Percentiles rank a stretch among this genome's conserved stretches.
Conservation (phyloP, 2,888 invertebrate genomes). For the Agapostemon virescens region DNA sequence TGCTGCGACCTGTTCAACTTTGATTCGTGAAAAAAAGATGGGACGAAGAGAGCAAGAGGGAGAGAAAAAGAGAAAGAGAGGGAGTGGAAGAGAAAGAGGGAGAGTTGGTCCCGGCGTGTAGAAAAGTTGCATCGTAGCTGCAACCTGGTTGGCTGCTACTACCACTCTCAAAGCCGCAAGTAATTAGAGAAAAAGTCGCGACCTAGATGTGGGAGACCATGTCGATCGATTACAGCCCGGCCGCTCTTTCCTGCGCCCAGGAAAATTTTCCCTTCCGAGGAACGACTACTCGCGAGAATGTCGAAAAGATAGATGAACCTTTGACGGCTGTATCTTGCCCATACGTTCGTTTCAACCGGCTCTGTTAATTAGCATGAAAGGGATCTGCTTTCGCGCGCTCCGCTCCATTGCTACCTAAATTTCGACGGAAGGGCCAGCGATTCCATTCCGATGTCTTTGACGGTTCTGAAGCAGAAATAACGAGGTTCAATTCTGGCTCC, state of each 20-base stretch:
- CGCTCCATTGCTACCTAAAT: background rate
- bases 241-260: conserved; percentile 33
- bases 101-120: conserved; percentile 23
- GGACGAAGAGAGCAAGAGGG: background rate
- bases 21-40: conserved; percentile 34
- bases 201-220: conserved; percentile 64
- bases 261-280: conserved; percentile 50
- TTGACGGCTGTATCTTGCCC: background rate
- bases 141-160: conserved; percentile 49
- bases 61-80: background rate
- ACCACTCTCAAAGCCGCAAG: conserved; percentile 56
- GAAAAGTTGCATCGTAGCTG: conserved; percentile 58
- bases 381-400: conserved; percentile 1
- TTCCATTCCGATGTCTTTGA: background rate
- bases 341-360: conserved; percentile 1
- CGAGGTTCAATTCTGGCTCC: background rate
- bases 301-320: conserved; percentile 60
- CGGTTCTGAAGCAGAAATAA: background rate
- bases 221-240: conserved; percentile 62
- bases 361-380: conserved; percentile 43
- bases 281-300: conserved; percentile 31
- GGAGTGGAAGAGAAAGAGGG: background rate
- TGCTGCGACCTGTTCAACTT: conserved; percentile 45
- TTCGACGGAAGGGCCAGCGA: background rate
- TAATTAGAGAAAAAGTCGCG: conserved; percentile 70